Conservation (phyloP, 2,797 vertebrate genomes). For the Columba guinea region DNA sequence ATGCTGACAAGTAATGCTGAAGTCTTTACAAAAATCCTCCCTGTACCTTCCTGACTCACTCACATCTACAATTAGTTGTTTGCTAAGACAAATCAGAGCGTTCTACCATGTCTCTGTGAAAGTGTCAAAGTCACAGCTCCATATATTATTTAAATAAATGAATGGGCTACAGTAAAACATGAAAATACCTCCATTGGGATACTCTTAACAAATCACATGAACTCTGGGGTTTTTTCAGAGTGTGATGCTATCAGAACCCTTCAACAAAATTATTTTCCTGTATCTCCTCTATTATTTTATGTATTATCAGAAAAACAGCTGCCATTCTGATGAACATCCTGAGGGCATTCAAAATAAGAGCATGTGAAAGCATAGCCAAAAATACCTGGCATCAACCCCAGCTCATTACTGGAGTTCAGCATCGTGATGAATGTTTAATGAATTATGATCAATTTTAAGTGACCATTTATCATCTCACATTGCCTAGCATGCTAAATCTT, state of each 20-base stretch:
- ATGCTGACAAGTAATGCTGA: neutral
- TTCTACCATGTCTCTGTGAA: neutral
- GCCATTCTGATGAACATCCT: conserved; percentile 10
- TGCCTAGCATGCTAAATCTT: neutral
- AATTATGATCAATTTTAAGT: conserved; percentile 48
- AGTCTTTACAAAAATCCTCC: neutral
- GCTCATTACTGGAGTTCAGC: conserved; percentile 21
- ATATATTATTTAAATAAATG: neutral
- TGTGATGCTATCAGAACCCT: neutral
- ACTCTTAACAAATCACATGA: neutral
- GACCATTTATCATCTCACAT: neutral
- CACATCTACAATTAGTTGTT: neutral
- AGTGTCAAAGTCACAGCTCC: neutral
- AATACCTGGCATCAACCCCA: neutral
- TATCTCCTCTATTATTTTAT: neutral
- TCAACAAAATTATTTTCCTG: conserved; percentile 21
- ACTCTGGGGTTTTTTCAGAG: rapidly evolving
- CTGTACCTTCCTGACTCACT: neutral
- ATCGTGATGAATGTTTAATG: neutral
- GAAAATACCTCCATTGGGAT: neutral
- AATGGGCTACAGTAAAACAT: neutral
- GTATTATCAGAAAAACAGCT: conserved; percentile 4
- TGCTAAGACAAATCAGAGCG: neutral
- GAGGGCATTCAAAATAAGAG: conserved; percentile 8
- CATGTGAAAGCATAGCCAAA: neutral